These are phyloP conservation scores for Tetragonula carbonaria DNA, from an alignment of 2,888 invertebrate species.

Conservation along the genomic window DNA sequence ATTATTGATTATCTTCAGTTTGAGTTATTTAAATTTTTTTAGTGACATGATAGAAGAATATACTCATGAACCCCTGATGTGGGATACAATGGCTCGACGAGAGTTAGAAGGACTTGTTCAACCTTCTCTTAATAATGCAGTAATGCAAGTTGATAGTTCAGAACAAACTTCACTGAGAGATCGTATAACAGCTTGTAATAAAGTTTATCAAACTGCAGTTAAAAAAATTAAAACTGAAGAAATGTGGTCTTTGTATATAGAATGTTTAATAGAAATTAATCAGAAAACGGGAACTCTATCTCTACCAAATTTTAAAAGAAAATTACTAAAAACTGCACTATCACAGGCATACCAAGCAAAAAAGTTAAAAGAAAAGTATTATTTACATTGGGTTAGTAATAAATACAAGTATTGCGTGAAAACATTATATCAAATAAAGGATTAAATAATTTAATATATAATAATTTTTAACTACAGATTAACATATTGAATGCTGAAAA, in stretches of 20 bases:
- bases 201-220: slow-evolving; percentile 85
- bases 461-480: slow-evolving; percentile 69
- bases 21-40: slow-evolving; percentile 19
- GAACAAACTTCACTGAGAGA: slow-evolving; percentile 80
- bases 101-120: slow-evolving; percentile 85
- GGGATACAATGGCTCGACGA: slow-evolving; percentile 87
- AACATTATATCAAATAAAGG: neutral
- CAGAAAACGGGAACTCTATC: slow-evolving; percentile 83
- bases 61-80: slow-evolving; percentile 85
- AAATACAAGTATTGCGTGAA: neutral
- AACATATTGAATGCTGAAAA: slow-evolving; percentile 75
- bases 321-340: slow-evolving; percentile 85
- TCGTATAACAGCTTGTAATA: slow-evolving; percentile 84
- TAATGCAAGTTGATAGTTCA: slow-evolving; percentile 71
- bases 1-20: neutral
- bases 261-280: slow-evolving; percentile 86
- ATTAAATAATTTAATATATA: neutral
- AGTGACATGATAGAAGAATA: slow-evolving; percentile 85
- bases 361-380: slow-evolving; percentile 85
- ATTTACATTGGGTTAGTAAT: slow-evolving; percentile 83
- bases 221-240: slow-evolving; percentile 84
- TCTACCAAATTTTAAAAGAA: slow-evolving; percentile 84
- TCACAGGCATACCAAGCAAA: slow-evolving; percentile 84
- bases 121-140: slow-evolving; percentile 67
- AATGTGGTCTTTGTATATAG: slow-evolving; percentile 86